Conservation (phyloP, 1,140 invertebrate genomes). For the Leptonema lineaticorne region DNA sequence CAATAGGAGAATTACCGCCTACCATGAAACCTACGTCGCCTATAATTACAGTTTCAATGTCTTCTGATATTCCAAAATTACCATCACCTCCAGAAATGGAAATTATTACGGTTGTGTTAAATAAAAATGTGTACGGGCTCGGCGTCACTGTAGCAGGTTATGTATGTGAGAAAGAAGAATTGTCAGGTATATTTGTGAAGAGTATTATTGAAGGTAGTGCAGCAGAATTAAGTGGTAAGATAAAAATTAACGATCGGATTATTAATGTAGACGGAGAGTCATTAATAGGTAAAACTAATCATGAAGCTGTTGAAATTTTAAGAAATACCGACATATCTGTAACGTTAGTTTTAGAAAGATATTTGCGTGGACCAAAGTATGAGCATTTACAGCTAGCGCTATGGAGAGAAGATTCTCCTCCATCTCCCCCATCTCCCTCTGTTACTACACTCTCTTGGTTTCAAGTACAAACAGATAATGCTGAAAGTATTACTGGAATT, state of each 20-base stretch:
- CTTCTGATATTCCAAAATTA: constrained; percentile 48
- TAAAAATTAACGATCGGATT: constrained; percentile 91
- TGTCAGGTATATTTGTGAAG: constrained; percentile 95
- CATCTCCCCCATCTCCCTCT: constrained; percentile 68
- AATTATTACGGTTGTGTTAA: constrained; percentile 61
- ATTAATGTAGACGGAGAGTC: constrained; percentile 81
- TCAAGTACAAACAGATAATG: constrained; percentile 62
- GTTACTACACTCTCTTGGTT: constrained; percentile 73
- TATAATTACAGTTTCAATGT: constrained; percentile 52
- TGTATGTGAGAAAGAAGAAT: constrained; percentile 77
- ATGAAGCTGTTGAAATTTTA: constrained; percentile 84
- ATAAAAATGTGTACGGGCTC: constrained; percentile 67
- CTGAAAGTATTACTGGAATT: constrained; percentile 59
- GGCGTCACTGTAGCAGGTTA: constrained; percentile 69
- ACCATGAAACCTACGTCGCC: constrained; percentile 46
- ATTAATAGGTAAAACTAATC: constrained; percentile 82
- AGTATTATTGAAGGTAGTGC: constrained; percentile 90
- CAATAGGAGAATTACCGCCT: constrained; percentile 53
- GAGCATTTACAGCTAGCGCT: constrained; percentile 86
- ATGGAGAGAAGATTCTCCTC: constrained; percentile 66
- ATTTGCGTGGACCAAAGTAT: constrained; percentile 83
- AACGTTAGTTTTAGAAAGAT: constrained; percentile 78
- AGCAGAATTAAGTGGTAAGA: constrained; percentile 82
- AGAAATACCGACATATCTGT: constrained; percentile 82
- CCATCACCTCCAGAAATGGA: constrained; percentile 58